These are phyloP conservation scores for Clanis bilineata DNA, from an alignment of 2,888 invertebrate genomes.

Conservation along the genomic window DNA sequence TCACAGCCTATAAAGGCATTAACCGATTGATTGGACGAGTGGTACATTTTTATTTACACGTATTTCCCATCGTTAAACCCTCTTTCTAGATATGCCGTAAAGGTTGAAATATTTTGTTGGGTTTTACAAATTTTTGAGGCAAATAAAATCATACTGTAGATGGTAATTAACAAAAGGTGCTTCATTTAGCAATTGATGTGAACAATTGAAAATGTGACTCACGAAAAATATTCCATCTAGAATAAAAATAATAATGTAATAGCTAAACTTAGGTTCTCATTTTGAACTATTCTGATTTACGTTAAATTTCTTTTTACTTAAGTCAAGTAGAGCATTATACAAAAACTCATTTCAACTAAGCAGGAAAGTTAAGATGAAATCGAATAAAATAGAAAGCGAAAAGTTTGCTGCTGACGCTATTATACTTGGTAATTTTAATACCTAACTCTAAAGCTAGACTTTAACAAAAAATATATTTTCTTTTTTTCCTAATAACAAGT, in stretches of 20 bases:
- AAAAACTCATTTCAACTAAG: not conserved
- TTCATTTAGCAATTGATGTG: no score
- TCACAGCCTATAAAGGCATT: conserved; percentile 22
- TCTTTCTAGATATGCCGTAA: not conserved
- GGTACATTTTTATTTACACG: conserved; percentile 2
- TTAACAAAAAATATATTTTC: conserved; percentile 1
- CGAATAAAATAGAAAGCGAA: not conserved
- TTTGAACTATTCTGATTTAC: no score
- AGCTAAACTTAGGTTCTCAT: no score
- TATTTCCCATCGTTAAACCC: conserved; percentile 5
- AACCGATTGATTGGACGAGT: conserved; percentile 5
- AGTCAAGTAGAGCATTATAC: not conserved
- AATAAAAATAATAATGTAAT: no score
- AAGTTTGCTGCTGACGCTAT: not conserved
- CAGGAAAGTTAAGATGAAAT: not conserved
- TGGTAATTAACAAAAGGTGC: not conserved
- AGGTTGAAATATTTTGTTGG: not conserved
- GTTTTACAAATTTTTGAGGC: not conserved
- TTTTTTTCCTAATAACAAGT: conserved; percentile 3
- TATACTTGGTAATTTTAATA: not conserved
- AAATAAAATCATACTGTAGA: not conserved
- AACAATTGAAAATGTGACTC: no score
- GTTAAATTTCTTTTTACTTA: no score
- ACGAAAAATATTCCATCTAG: no score
- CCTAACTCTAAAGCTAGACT: not conserved